Base-by-base conservation (phyloP, 2,888 invertebrate genomes). In the Mythimna albipuncta region DNA sequence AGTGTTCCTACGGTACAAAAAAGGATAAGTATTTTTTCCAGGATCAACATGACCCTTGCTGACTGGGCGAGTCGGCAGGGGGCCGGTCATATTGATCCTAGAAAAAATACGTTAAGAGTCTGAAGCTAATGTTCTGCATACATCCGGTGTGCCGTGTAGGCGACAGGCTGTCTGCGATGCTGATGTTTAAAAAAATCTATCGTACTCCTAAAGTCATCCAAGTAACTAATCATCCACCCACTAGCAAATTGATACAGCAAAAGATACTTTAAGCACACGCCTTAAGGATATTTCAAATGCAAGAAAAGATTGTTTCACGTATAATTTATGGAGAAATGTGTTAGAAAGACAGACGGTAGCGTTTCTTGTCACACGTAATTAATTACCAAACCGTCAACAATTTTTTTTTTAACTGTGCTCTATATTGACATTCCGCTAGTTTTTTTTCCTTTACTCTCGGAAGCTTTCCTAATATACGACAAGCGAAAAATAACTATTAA, bases 361-460 rank as follows among this genome's bases (percentile, higher is more conserved):
- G 89, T 88, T 89, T 91, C 87, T 85, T 93, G 93, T 93, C 93
- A 92, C 92, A 90, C 90, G 78, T 91, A 91, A 92, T 94, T 93
- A 93, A 93, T 93, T 93, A 92, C 92, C 88, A 90, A 87, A 79
- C 82, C 88, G 83, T 83, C 87, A 81, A 84, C 80, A 72, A 73
- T 73, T 58, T 75, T 72, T 83, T 85, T 87, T 87, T 67, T 16
- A 59, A 63, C n/a, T 32, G 41, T 44, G 59, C 57, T 41, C 55
- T 64, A 41, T 65, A 35, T 74, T 65, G 21, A 59, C 21, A 62
- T 54, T 50, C 32, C 52, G 38, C 52, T n/a, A 59, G 41, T 68
- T 67, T 68, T 55, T 72, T 50, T 52, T 13, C 32, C 50, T 68
- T 63, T 21, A 52, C 19, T 66, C 57, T 57, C 26, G 57, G 66